Percentiles rank a stretch among this genome's conserved stretches.
Conservation (phyloP, 1,140 invertebrate species). For the Ceratitis capitata region DNA sequence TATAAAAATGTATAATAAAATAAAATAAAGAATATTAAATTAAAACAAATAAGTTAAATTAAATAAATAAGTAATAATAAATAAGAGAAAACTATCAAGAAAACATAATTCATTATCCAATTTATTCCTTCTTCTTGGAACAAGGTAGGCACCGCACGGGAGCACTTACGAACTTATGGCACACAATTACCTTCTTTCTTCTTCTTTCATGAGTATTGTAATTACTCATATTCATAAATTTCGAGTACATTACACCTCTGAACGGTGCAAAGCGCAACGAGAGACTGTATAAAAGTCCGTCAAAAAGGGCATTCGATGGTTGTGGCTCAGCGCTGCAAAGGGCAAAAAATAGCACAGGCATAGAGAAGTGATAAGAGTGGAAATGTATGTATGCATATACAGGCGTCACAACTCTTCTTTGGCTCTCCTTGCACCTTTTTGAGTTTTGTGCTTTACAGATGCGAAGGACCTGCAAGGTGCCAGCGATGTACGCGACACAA, state of each 20-base stretch:
- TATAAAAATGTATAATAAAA: too few species aligned
- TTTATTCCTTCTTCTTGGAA: not conserved
- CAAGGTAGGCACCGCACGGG: not conserved
- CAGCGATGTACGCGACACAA: not conserved
- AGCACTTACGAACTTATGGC: slow-evolving; percentile 8
- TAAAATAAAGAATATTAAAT: too few species aligned
- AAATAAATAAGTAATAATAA: too few species aligned
- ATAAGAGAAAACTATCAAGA: too few species aligned
- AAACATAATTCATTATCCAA: not conserved
- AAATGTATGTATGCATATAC: too few species aligned
- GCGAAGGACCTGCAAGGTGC: not conserved
- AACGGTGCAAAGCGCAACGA: not conserved
- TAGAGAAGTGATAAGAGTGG: not conserved
- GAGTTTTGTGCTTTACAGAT: not conserved
- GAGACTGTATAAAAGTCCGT: too few species aligned
- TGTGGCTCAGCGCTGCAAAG: not conserved
- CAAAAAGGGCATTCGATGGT: too few species aligned
- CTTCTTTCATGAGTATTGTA: not conserved
- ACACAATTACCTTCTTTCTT: slow-evolving; percentile 13
- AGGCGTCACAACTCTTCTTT: too few species aligned
- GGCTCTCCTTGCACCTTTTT: not conserved
- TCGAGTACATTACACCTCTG: not conserved
- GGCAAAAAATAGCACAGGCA: not conserved
- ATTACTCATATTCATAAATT: not conserved
- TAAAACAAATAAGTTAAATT: too few species aligned